Base-by-base conservation (phyloP, 2,888 invertebrate genomes). In the Pachycephus smyrnensis region DNA sequence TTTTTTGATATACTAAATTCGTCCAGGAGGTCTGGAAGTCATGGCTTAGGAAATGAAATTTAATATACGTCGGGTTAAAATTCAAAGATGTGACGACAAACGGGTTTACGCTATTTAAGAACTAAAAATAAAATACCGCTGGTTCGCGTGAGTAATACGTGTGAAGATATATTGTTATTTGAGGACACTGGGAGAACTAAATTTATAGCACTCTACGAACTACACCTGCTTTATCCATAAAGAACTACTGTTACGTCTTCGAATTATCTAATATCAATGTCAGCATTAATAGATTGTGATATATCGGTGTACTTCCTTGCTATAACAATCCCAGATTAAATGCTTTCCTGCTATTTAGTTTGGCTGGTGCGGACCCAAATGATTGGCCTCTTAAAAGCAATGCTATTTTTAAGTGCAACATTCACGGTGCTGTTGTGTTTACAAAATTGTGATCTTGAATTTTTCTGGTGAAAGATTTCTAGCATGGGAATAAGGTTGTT, bases 171-270 rank as follows among this genome's bases (percentile, higher is more conserved):
- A 82, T 82, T 81, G 79, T 83, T 83, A 80, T 80, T 80, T 78
- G 73, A 81, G 75, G 73, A 76, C 69, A 75, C 75, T 31, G 30
- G 30, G 31, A 68, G 79, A 83, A 77, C 77, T 81, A 81, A 84
- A 86, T 87, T 85, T 85, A 84, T 83, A 81, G 80, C 75, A 79
- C 73, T 77, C 69, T 40, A 30, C 4, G 76, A 37, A 73, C 74
- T 76, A 80, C 82, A 83, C 80, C 79, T 81, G 82, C 79, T 80
- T 75, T 75, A 33, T 15, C 4, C 35, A 12, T 73, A 73, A 35
- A 35, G 6, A 31, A 4, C 33, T 36, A 6, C 12, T 6, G 35
- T 73, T 9, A n/a, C 12, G 3, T 12, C 23, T 12, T 3, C 11
- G 9, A 73, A 73, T 73, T 73, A 69, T 69, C 30, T 69, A 32